Evolutionary conservation across 64 coral and sea anemone species (phyloP).

Genomic region (Trachythela sp.): DNA sequence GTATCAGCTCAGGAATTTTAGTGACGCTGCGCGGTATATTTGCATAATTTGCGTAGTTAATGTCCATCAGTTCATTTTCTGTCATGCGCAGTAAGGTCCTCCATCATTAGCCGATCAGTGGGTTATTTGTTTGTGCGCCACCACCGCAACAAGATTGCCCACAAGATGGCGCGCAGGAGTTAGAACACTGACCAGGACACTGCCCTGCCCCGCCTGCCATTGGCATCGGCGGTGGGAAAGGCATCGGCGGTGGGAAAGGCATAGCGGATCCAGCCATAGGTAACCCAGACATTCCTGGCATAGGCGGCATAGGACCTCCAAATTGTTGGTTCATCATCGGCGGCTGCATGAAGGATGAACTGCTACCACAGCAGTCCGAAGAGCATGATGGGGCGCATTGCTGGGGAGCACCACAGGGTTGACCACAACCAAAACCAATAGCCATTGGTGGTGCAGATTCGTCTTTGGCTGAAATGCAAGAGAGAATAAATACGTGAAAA

Average conservation of each 20-base stretch:
- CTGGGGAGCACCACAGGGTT: slow-evolving; percentile 1
- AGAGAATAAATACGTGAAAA: too few relatives aligned
- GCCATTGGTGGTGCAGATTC: neutral
- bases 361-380: neutral
- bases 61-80: too few relatives aligned
- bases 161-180: slow-evolving; percentile 4
- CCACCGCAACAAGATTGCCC: neutral
- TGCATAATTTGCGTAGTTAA: too few relatives aligned
- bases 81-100: too few relatives aligned
- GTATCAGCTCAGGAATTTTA: too few relatives aligned
- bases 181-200: neutral
- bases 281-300: neutral
- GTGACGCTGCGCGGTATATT: too few relatives aligned
- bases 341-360: neutral
- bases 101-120: neutral
- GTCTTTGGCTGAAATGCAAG: neutral
- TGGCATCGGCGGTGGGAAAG: neutral
- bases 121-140: neutral
- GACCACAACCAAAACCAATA: neutral
- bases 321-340: neutral
- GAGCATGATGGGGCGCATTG: neutral
- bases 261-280: neutral
- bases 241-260: neutral
- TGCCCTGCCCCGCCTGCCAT: neutral
- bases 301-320: neutral